Percentiles rank a stretch among this genome's conserved stretches.
Evolutionary conservation across 1,140 invertebrate species (phyloP).

Genomic region (silkworm (Bombyx mori)): ASM3026992v2 NC_085121.1:10007001-10007500

Average conservation of each 20-base stretch:
- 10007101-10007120: slow-evolving; percentile 49
- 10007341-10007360: slow-evolving; percentile 46
- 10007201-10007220: slow-evolving; percentile 52
- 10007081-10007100: slow-evolving; percentile 57
- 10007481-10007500: slow-evolving; percentile 59
- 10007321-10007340: slow-evolving; percentile 47
- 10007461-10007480: slow-evolving; percentile 44
- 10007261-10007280: slow-evolving; percentile 34
- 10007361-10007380: slow-evolving; percentile 60
- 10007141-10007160: slow-evolving; percentile 37
- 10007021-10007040: slow-evolving; percentile 34
- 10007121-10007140: slow-evolving; percentile 48
- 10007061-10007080: slow-evolving; percentile 50
- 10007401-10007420: slow-evolving; percentile 32
- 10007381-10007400: slow-evolving; percentile 57
- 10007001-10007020: slow-evolving; percentile 41
- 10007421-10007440: slow-evolving; percentile 47
- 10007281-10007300: slow-evolving; percentile 46
- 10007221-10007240: slow-evolving; percentile 45
- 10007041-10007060: slow-evolving; percentile 41
- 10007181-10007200: slow-evolving; percentile 56
- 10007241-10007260: slow-evolving; percentile 52
- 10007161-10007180: slow-evolving; percentile 39
- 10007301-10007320: slow-evolving; percentile 24
- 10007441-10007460: slow-evolving; percentile 46